Conservation (phyloP, 2,888 invertebrate species). For the Aproaerema taeniolella region DNA sequence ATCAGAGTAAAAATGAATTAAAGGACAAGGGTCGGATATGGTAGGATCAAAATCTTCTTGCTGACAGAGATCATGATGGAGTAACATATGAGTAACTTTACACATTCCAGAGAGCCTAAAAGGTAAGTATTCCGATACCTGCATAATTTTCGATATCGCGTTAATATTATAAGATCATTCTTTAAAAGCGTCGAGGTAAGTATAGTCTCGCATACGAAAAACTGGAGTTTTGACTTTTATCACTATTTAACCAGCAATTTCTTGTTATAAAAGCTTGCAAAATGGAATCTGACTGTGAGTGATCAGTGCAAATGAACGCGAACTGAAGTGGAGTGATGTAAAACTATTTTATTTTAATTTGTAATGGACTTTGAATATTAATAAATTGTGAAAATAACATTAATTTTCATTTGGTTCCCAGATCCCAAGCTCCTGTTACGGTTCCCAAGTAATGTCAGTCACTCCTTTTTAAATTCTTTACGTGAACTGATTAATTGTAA, state of each 20-base stretch:
- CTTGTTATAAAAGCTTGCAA: conserved; percentile 70
- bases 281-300: conserved; percentile 63
- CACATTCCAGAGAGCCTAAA: conserved; percentile 34
- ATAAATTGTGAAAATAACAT: conserved; percentile 52
- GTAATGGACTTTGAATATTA: conserved; percentile 40
- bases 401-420: conserved; percentile 51
- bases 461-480: background rate
- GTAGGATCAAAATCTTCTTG: no score
- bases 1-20: no score
- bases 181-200: no score
- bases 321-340: conserved; percentile 46
- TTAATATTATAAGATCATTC: no score
- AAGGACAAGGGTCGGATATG: no score
- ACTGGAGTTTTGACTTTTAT: no score
- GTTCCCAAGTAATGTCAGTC: conserved; percentile 29
- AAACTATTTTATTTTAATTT: conserved; percentile 33
- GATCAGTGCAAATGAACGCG: conserved; percentile 34
- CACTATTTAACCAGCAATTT: conserved; percentile 52
- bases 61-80: no score
- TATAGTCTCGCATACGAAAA: conserved; percentile 17
- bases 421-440: conserved; percentile 62
- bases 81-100: no score
- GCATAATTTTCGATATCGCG: no score
- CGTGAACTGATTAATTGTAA: background rate
- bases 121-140: conserved; percentile 59